phyloP scores from a whole-genome alignment of 2,888 invertebrate genomes.

The Leptinotarsa rubiginosa region DNA sequence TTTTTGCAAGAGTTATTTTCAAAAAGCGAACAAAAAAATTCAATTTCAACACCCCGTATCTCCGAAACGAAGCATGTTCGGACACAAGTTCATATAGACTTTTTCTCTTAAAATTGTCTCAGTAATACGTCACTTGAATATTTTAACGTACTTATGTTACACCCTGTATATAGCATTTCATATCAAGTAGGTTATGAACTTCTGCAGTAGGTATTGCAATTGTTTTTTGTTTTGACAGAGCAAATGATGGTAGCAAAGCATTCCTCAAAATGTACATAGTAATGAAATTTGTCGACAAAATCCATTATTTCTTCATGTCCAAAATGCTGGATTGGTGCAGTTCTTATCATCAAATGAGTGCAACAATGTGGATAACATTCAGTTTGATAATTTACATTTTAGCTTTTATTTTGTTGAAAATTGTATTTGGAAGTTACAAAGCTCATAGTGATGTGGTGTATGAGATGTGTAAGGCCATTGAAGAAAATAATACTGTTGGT shows the following conservation, averaged over 20 bases:
- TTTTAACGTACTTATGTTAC: too few relatives aligned
- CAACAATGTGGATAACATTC: constrained; percentile 39
- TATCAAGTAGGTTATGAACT: background rate
- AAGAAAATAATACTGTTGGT: constrained; percentile 42
- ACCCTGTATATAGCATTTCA: background rate
- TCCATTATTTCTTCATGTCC: constrained; percentile 31
- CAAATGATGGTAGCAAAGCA: too few relatives aligned
- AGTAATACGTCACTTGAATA: too few relatives aligned
- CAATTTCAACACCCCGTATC: too few relatives aligned
- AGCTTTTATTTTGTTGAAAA: constrained; percentile 25
- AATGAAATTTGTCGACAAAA: constrained; percentile 23
- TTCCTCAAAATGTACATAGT: background rate
- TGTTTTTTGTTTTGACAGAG: constrained; percentile 21
- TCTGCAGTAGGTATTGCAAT: background rate
- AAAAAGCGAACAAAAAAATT: too few relatives aligned
- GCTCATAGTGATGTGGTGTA: constrained; percentile 16
- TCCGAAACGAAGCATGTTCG: too few relatives aligned
- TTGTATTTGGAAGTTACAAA: background rate
- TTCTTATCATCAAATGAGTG: constrained; percentile 31
- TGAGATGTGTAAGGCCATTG: constrained; percentile 40
- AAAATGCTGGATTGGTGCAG: constrained; percentile 37
- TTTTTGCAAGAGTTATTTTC: too few relatives aligned
- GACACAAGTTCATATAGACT: too few relatives aligned
- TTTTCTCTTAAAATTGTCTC: too few relatives aligned
- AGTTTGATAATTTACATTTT: constrained; percentile 26